phyloP scores from a whole-genome alignment of 2,888 invertebrate genomes.

The Leucophora obtusa region DNA sequence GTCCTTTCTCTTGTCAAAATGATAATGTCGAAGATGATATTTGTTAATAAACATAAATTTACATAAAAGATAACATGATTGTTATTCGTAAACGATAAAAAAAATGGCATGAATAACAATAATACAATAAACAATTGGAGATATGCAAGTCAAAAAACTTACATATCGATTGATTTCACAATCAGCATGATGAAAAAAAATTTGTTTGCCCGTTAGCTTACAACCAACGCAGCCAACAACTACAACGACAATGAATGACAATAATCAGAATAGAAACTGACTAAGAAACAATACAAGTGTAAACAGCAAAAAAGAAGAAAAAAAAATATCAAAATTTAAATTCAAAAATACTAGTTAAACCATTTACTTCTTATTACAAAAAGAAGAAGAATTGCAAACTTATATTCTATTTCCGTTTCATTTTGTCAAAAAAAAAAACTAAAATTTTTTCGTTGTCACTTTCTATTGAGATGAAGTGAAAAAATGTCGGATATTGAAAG shows the following conservation, averaged over 20 bases:
- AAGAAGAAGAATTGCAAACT: conserved; percentile 15
- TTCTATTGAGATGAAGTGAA: neutral
- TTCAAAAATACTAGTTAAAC: neutral
- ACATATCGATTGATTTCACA: conserved; percentile 59
- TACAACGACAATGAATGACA: conserved; percentile 20
- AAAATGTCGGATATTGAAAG: neutral
- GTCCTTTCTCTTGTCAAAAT: conserved; percentile 42
- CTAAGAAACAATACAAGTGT: neutral
- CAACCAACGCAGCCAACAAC: conserved; percentile 1
- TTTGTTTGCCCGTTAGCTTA: conserved; percentile 50
- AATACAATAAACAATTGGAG: conserved; percentile 8
- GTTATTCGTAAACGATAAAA: conserved; percentile 40
- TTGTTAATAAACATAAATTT: conserved; percentile 65
- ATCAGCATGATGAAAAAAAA: conserved; percentile 59
- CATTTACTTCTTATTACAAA: neutral
- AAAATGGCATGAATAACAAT: conserved; percentile 36
- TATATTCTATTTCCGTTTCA: conserved; percentile 23
- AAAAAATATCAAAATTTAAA: conserved; percentile 46
- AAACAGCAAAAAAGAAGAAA: conserved; percentile 9
- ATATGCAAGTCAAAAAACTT: conserved; percentile 4
- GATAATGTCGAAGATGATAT: conserved; percentile 39
- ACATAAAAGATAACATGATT: conserved; percentile 61
- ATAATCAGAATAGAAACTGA: conserved; percentile 26
- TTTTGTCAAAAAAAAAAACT: neutral
- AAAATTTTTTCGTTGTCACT: conserved; percentile 5